A percentile compares a stretch with the other conserved stretches of the same genome.
These are phyloP conservation scores for Chrysolina oricalcia DNA, from an alignment of 2,888 invertebrate species.

Conservation along the genomic window DNA sequence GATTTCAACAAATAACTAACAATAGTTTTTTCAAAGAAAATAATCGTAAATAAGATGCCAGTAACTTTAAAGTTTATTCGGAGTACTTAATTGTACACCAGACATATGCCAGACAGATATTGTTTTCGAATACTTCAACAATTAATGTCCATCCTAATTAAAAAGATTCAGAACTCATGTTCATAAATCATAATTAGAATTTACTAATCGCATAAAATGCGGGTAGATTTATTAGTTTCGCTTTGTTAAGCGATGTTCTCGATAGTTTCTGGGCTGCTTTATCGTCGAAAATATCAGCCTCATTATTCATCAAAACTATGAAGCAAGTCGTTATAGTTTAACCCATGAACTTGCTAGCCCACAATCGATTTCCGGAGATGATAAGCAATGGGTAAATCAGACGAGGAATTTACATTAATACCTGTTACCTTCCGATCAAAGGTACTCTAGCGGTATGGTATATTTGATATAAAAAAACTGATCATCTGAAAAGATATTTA, in stretches of 20 bases:
- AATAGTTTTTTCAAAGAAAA: too few relatives aligned
- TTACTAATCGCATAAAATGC: constrained; percentile 39
- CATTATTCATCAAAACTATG: constrained; percentile 26
- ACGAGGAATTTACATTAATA: not conserved
- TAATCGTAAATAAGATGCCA: too few relatives aligned
- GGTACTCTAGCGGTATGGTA: too few relatives aligned
- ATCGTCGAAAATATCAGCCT: constrained; percentile 25
- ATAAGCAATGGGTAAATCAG: constrained; percentile 20
- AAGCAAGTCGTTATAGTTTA: constrained; percentile 8
- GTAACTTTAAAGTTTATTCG: too few relatives aligned
- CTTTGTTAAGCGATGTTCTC: constrained; percentile 37
- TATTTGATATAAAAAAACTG: too few relatives aligned
- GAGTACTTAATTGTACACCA: not conserved
- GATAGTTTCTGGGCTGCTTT: constrained; percentile 22
- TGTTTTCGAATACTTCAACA: constrained; percentile 2
- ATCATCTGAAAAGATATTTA: too few relatives aligned
- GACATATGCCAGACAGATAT: not conserved
- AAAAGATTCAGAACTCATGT: constrained; percentile 17
- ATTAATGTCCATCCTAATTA: constrained; percentile 33
- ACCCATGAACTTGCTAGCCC: constrained; percentile 7
- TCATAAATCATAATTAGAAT: constrained; percentile 45
- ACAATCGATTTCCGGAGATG: constrained; percentile 17
- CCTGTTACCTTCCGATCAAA: too few relatives aligned
- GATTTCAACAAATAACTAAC: too few relatives aligned
- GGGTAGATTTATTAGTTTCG: constrained; percentile 42